These are phyloP conservation scores for Felis chaus DNA, from an alignment of 2,113 vertebrate species.

Conservation along the genomic window DNA sequence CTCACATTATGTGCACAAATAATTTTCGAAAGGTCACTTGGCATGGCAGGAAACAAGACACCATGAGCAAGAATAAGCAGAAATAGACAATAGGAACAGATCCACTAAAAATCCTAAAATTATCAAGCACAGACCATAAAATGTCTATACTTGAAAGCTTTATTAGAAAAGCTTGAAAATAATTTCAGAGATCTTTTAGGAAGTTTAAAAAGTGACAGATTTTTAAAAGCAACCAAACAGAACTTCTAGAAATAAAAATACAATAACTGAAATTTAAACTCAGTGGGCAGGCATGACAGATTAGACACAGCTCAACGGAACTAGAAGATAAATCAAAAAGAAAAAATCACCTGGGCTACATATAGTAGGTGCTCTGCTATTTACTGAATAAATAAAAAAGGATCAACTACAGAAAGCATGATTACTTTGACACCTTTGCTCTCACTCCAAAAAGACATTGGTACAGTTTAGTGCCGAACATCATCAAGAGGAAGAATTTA, in stretches of 20 bases:
- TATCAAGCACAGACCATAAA: not conserved
- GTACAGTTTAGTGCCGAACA: not conserved
- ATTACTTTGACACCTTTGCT: not conserved
- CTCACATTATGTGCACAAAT: conserved; percentile 1
- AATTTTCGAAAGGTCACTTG: not conserved
- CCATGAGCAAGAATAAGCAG: not conserved
- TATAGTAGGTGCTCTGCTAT: not conserved
- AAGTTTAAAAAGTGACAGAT: not conserved
- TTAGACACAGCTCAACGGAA: conserved; percentile 19
- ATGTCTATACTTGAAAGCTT: not conserved
- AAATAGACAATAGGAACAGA: not conserved
- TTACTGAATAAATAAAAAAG: conserved; percentile 26
- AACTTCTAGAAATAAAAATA: conserved; percentile 47
- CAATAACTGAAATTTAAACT: conserved; percentile 14
- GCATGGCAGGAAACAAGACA: not conserved
- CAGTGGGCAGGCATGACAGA: not conserved
- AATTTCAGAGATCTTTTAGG: not conserved
- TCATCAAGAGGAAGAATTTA: not conserved
- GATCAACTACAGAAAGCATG: not conserved
- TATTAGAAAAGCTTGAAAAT: not conserved
- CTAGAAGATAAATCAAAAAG: not conserved
- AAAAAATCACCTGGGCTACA: not conserved
- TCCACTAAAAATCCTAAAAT: not conserved
- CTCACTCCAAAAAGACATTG: not conserved
- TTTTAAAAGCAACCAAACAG: not conserved